Evolutionary conservation across 2,888 invertebrate species (phyloP).

Genomic region (Melinaea marsaeus): DNA sequence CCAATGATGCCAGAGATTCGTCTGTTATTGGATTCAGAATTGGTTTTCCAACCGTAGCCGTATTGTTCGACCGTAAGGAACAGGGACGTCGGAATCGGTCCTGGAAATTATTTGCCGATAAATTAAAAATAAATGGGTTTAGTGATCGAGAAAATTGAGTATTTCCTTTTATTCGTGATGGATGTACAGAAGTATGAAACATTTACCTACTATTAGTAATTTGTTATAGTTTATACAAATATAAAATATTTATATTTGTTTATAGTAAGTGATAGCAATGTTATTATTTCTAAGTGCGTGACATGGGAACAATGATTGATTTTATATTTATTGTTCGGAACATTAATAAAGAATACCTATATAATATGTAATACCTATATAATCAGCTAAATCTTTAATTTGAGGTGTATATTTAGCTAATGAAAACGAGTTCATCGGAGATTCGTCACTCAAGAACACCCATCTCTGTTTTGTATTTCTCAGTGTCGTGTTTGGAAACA

Average conservation of each 20-base stretch:
- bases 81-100: constrained; percentile 80
- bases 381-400: constrained; percentile 68
- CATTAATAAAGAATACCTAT: neutral
- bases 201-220: neutral
- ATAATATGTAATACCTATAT: constrained; percentile 65
- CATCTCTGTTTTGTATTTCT: constrained; percentile 52
- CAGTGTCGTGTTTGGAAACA: constrained; percentile 38
- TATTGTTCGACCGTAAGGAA: constrained; percentile 81
- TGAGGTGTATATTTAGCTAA: constrained; percentile 45
- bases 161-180: constrained; percentile 9
- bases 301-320: too few species aligned
- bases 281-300: too few species aligned
- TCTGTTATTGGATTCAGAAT: constrained; percentile 24
- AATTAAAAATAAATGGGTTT: constrained; percentile 21
- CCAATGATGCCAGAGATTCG: constrained; percentile 36
- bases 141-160: constrained; percentile 11
- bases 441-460: too few species aligned
- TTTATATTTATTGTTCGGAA: too few species aligned
- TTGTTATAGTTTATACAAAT: too few species aligned
- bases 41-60: constrained; percentile 36
- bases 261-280: too few species aligned
- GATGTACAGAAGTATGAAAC: neutral
- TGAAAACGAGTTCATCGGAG: constrained; percentile 69
- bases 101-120: constrained; percentile 55
- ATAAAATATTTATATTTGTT: too few species aligned